phyloP scores from a whole-genome alignment of 2,888 invertebrate species.

The Hydraecia micacea region DNA sequence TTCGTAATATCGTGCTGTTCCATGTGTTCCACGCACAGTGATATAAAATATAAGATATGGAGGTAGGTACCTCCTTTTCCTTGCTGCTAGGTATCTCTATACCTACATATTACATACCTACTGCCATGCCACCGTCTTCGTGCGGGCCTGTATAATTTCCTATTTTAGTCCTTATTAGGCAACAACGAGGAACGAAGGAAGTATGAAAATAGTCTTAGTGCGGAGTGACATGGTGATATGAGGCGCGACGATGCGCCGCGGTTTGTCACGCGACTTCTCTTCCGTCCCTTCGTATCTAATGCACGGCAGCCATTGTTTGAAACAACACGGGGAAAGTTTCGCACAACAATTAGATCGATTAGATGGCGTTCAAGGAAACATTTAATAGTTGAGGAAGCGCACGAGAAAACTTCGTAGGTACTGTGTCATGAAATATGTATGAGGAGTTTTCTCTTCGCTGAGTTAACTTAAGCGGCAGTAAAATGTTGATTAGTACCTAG shows the following conservation, averaged over 20 bases:
- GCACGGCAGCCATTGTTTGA: slow-evolving; percentile 75
- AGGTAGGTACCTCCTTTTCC: background rate
- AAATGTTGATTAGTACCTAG: background rate
- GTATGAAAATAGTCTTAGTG: slow-evolving; percentile 59
- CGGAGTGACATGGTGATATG: slow-evolving; percentile 53
- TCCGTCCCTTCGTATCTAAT: slow-evolving; percentile 69
- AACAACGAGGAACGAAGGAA: slow-evolving; percentile 51
- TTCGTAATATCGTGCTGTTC: background rate
- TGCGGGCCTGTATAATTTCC: slow-evolving; percentile 11
- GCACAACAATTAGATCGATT: slow-evolving; percentile 72
- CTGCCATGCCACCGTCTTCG: background rate
- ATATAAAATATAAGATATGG: too few species aligned
- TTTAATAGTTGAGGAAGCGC: slow-evolving; percentile 51
- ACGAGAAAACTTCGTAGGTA: slow-evolving; percentile 49
- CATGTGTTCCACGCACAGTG: background rate
- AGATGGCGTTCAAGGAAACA: slow-evolving; percentile 69
- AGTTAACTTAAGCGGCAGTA: background rate
- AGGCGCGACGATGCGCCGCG: slow-evolving; percentile 36
- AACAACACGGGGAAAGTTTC: slow-evolving; percentile 76
- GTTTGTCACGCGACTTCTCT: slow-evolving; percentile 60
- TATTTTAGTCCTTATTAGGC: slow-evolving; percentile 47
- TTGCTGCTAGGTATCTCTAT: background rate
- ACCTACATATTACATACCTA: too few species aligned
- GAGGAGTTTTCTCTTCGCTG: slow-evolving; percentile 12
- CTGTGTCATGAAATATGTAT: slow-evolving; percentile 53